Base-by-base conservation (phyloP, 2,113 vertebrate genomes). In the Pantherophis guttatus region DNA sequence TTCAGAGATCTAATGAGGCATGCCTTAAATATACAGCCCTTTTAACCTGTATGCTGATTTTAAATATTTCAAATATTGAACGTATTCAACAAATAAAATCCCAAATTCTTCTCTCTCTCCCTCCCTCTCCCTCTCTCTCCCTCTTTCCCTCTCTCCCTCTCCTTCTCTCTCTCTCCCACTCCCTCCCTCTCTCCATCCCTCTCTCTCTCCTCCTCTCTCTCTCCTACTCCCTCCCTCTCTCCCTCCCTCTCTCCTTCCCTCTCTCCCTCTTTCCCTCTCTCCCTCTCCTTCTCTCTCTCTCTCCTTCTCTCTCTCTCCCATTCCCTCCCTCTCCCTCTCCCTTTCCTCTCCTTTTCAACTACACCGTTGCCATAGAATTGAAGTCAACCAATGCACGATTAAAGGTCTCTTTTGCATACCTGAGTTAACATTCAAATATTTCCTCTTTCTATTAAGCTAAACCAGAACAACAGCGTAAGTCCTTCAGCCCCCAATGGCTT, bases 401-500 rank as follows among this genome's bases (percentile, higher is more conserved):
- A 75, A 21, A 81, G 7, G 39, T 21, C 15, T 39, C 33, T 39
- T 44, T 33, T 81, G 33, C 7, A 39, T 81, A 19, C 33, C 33
- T 81, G 70, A 8, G 7, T 81, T 9, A 81, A 39, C 33, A 21
- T 44, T 81, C 33, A 44, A 44, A 81, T 21, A 81, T 81, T 81
- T 39, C 75, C 33, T 9, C 8, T 81, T 81, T 81, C 75, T 81
- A 44, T 81, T 44, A 4, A 81, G 33, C 75, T 44, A 21, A 44
- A 44, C 33, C 75, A 81, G 39, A 81, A 9, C 75, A 3, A 29
- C 33, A 23, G 8, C 23, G 24, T 7, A 48, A 48, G 19, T n/a
- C 62, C 53, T 91, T 8, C 59, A 93, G 59, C 23, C 92, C 26
- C 62, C 81, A 95, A 93, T 75, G 93, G 75, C 90, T 95, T 96